Conservation (phyloP, 2,888 invertebrate genomes). For the Rhagium mordax region DNA sequence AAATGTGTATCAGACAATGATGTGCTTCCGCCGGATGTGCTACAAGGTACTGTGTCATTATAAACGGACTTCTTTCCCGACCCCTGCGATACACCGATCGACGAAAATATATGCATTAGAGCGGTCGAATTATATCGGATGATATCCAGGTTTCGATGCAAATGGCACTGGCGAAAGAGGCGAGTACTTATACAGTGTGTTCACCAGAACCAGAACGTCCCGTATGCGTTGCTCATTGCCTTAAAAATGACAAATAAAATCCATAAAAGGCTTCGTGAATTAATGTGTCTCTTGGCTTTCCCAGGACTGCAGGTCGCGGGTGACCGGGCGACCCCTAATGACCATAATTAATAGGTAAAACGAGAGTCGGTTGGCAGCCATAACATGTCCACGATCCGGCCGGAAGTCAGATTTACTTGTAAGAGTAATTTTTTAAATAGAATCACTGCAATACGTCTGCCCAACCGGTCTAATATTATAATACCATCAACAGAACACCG, state of each 20-base stretch:
- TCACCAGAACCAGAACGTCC: too few species aligned
- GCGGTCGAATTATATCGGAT: conserved; percentile 2
- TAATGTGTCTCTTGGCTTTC: conserved; percentile 39
- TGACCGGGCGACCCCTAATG: conserved; percentile 55
- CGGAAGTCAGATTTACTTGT: conserved; percentile 47
- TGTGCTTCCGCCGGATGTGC: conserved; percentile 38
- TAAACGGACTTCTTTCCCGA: conserved; percentile 40
- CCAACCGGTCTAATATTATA: conserved; percentile 40
- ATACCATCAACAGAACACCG: conserved; percentile 23
- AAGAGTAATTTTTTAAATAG: conserved; percentile 38
- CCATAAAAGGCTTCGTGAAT: conserved; percentile 2
- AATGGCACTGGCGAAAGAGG: too few species aligned
- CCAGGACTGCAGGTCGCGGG: conserved; percentile 49
- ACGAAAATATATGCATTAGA: conserved; percentile 4
- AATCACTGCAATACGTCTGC: conserved; percentile 43
- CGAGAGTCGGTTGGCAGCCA: conserved; percentile 48
- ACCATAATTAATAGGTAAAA: conserved; percentile 56
- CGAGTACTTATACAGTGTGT: neutral
- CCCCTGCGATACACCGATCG: conserved; percentile 29
- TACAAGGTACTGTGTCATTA: conserved; percentile 34
- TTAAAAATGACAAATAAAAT: conserved; percentile 13
- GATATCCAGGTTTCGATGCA: neutral
- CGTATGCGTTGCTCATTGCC: neutral
- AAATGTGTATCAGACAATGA: conserved; percentile 42
- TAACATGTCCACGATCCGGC: conserved; percentile 45